Base-by-base conservation (phyloP, 1,140 invertebrate genomes). In the Caerostris extrusa region DNA sequence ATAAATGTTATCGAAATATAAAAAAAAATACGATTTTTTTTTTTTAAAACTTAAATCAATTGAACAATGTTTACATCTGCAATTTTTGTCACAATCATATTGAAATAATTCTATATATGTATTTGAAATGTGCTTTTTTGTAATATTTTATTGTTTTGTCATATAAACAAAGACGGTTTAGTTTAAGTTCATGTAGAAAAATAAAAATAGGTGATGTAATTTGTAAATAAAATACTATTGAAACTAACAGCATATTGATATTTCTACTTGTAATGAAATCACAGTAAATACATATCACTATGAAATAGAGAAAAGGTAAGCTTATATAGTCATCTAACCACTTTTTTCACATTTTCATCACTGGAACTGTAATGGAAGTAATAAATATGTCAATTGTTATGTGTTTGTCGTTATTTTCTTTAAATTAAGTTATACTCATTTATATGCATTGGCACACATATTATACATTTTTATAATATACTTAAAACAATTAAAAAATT, bases 301-400 rank as follows among this genome's bases (percentile, higher is more conserved):
- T 61, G 82, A 60, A 87, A 50, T 87, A 87, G 82, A 17, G 14
- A 19, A 87, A 61, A 14, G 50, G 57, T 87, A 64, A 56, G 71
- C 57, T 56, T 55, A 61, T 87, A 60, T 87, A 87, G 85, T 87
- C 85, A 87, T 87, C 85, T 56, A 83, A 87, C 5, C 85, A 87
- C 85, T 87, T 87, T 77, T 87, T 87, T 87, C 85, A 87, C 60
- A 34, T 87, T 87, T 87, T 87, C 85, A 87, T 87, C 85, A 87
- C 85, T 87, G 85, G 58, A 87, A 64, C 34, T 87, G 85, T 87
- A 87, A 7, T 87, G 34, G 14, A 64, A 87, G 60, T 61, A 87
- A 61, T 87, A 64, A 87, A 87, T 61, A 61, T 64, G 85, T 87
- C 85, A 34, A 61, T 87, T 87, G 10, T 53, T 61, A 50, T 50